These are phyloP conservation scores for Ceuthmochares aereus DNA, from an alignment of 2,113 vertebrate species.

Conservation along the genomic window DNA sequence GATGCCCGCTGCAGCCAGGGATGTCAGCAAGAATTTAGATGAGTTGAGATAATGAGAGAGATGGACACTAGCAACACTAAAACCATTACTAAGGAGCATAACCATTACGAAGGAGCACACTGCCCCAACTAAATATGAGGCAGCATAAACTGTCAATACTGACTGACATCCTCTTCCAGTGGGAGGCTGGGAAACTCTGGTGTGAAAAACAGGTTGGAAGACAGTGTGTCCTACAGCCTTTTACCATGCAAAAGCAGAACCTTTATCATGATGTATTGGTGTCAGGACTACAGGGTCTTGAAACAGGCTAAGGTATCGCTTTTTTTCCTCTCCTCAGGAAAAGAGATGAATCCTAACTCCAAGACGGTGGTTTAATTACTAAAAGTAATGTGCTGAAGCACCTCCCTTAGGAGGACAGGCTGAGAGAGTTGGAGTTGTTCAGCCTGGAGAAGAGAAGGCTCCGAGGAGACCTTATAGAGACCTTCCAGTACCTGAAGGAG, in stretches of 20 bases:
- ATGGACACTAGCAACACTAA: neutral
- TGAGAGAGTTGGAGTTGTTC: no score
- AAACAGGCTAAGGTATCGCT: neutral
- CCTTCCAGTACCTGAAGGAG: no score
- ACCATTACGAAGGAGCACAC: fast-evolving
- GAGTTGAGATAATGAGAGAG: neutral
- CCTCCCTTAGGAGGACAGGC: no score
- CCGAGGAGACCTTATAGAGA: no score
- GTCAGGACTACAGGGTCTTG: neutral
- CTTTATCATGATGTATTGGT: neutral
- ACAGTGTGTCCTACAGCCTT: neutral
- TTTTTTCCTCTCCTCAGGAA: neutral
- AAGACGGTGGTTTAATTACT: neutral
- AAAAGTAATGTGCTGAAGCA: neutral
- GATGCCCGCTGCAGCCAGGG: neutral
- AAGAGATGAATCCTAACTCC: neutral
- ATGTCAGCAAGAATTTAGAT: neutral
- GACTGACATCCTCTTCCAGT: neutral
- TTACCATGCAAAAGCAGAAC: neutral
- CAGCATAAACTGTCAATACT: neutral
- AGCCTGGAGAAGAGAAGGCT: no score
- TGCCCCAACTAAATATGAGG: neutral
- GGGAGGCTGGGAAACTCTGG: neutral
- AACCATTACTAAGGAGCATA: fast-evolving
- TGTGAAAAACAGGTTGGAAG: neutral